phyloP scores from a whole-genome alignment of 2,888 invertebrate species.

The Pseudococcus jackbeardsleyi region DNA sequence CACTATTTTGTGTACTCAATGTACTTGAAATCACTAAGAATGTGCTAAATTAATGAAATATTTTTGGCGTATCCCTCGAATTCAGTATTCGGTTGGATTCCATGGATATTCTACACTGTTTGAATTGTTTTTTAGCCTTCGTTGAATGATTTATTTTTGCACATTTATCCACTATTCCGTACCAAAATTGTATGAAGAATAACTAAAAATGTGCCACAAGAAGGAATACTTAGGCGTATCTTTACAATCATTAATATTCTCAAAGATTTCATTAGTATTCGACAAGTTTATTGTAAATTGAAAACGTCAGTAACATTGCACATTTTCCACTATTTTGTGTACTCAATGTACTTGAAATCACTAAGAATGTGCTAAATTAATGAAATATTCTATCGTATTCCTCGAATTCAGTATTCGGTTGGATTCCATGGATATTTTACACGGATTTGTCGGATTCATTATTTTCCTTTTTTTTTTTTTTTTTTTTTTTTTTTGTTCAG shows the following conservation, averaged over 20 bases:
- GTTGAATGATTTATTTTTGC: too few relatives aligned
- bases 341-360: not conserved
- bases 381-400: not conserved
- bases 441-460: not conserved
- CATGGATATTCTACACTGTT: not conserved
- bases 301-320: not conserved
- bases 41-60: conserved; percentile 27
- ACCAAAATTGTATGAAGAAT: not conserved
- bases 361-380: conserved; percentile 27
- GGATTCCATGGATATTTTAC: not conserved
- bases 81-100: not conserved
- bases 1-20: conserved; percentile 7
- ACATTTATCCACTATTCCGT: conserved; percentile 36
- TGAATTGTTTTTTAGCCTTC: too few relatives aligned
- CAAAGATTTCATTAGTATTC: too few relatives aligned
- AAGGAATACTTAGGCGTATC: not conserved
- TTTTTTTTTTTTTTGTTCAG: too few relatives aligned
- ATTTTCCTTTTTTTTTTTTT: not conserved
- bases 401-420: not conserved
- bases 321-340: conserved; percentile 42
- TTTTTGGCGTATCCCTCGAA: not conserved
- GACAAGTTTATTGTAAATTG: too few relatives aligned
- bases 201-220: not conserved
- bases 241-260: too few relatives aligned
- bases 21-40: not conserved